Conservation (phyloP, 2,113 vertebrate genomes). For the Callorhinus ursinus region DNA sequence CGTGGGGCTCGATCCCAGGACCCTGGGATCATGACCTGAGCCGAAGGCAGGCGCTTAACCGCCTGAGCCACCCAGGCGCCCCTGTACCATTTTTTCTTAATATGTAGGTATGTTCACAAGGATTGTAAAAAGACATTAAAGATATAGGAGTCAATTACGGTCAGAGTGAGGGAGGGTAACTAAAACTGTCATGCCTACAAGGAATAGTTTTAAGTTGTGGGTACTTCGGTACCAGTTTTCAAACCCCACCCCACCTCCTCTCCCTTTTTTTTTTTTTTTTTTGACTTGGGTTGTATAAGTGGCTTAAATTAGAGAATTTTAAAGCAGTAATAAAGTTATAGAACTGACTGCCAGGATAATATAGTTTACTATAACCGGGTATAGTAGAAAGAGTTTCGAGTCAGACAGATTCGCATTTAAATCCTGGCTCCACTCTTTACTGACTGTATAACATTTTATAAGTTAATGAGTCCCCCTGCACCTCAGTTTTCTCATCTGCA, state of each 20-base stretch:
- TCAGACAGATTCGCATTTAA: neutral
- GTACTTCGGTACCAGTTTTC: neutral
- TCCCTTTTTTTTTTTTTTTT: neutral
- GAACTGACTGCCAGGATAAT: neutral
- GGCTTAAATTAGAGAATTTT: neutral
- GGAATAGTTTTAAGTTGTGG: neutral
- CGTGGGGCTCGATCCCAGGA: too few relatives aligned
- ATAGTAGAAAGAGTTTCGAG: neutral
- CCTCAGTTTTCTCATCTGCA: neutral
- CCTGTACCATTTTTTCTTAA: neutral
- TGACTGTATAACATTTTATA: neutral
- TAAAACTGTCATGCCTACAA: neutral
- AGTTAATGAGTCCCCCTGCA: neutral
- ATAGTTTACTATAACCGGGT: neutral
- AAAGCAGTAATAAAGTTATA: neutral
- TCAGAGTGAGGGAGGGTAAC: neutral
- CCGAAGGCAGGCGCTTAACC: too few relatives aligned
- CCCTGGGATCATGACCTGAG: too few relatives aligned
- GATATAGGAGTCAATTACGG: neutral
- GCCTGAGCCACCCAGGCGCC: too few relatives aligned
- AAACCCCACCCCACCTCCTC: accelerated
- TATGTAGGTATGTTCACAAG: neutral
- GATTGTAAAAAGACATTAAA: neutral
- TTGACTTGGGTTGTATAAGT: neutral
- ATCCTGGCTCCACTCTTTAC: neutral